These are phyloP conservation scores for Griposia aprilina DNA, from an alignment of 2,888 invertebrate species.

Conservation along the genomic window DNA sequence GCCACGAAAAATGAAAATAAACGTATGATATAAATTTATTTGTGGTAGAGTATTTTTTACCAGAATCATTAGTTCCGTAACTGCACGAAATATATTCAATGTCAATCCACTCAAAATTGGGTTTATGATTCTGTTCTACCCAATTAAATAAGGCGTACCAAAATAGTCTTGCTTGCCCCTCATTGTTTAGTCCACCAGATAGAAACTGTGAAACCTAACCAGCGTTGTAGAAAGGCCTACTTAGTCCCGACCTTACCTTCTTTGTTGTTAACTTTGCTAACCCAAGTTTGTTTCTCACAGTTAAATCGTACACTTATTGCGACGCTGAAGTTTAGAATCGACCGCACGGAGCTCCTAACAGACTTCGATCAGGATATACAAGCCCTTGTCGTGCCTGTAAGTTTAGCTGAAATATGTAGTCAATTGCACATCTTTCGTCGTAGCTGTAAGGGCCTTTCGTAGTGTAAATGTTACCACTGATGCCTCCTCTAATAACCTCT, in stretches of 20 bases:
- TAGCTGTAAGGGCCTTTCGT: neutral
- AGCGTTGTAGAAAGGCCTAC: neutral
- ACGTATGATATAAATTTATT: conserved; percentile 27
- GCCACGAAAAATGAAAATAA: conserved; percentile 86
- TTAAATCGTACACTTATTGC: conserved; percentile 74
- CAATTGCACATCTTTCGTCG: neutral
- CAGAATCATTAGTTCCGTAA: neutral
- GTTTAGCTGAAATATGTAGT: conserved; percentile 56
- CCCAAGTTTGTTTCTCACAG: conserved; percentile 64
- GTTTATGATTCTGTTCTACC: neutral
- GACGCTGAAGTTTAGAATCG: conserved; percentile 71
- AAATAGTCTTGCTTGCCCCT: too few species aligned
- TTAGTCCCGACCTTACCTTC: neutral
- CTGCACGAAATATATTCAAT: neutral
- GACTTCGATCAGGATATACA: conserved; percentile 78
- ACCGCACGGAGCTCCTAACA: conserved; percentile 72
- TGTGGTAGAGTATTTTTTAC: neutral
- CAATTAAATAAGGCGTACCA: neutral
- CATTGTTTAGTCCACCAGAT: neutral
- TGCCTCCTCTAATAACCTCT: neutral
- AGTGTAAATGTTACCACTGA: neutral
- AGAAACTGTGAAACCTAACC: neutral
- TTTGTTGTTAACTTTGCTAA: neutral
- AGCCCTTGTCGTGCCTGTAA: conserved; percentile 77
- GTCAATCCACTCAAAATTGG: too few species aligned